Evolutionary conservation across 1,140 invertebrate species (phyloP), one percentile per base, ranked within the genome.

Genomic region (Ceratosolen fusciceps): DNA sequence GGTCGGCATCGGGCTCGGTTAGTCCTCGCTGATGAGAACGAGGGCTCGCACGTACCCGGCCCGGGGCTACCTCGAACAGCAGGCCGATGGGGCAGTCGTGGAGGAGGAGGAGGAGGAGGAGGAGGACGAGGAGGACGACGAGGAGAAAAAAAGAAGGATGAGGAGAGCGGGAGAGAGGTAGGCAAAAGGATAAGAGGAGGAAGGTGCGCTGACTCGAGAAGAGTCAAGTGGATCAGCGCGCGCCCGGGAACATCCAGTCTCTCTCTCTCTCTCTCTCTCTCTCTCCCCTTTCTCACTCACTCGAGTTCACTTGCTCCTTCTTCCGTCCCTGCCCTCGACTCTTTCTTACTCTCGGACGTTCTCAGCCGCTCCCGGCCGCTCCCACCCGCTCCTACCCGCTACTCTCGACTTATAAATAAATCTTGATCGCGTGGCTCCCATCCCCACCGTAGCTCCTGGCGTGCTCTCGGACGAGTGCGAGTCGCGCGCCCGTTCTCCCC

Each of bases 341-440:
- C 37, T 21, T 12, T 47, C 39, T 60, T 52, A 21, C 71, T 67
- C 26, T 12, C 26, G 26, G 19, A 31, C 72, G 16, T 34, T 68
- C n/a, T 37, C 16, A 9, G 19, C 21, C 54, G 24, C 37, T 65
- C 43, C 52, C 74, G 49, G 39, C 34, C 60, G 31, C 26, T 65
- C 74, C 52, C 39, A 52, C 43, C 24, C 54, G 0, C 72, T 65
- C 54, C 24, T 19, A 4, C 49, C 21, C 49, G 2, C 49, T 52
- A 19, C 24, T 56, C 39, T 47, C 85, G 85, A 87, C 87, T 90
- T 90, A 89, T 89, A 90, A 90, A 90, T 90, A 89, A 90, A 89
- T 90, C 89, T 89, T 86, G 88, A 88, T 90, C 89, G 89, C 89
- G 89, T 90, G 89, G 89, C 89, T 88, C 86, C 81, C 80, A 85